Conservation (phyloP, 1,140 invertebrate species). For the Ganaspis sp. region DNA sequence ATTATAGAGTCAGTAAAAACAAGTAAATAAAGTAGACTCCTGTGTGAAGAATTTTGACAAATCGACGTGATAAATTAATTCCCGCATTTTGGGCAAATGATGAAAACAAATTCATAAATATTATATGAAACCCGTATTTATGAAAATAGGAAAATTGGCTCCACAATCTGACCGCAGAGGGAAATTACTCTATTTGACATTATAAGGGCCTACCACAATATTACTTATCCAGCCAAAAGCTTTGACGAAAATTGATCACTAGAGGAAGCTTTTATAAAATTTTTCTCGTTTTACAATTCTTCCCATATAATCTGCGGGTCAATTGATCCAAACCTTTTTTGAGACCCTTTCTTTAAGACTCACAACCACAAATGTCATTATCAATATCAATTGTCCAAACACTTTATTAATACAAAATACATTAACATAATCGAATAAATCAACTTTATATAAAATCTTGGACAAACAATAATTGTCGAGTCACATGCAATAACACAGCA, state of each 20-base stretch:
- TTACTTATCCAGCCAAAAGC: not conserved
- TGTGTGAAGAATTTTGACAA: too few species aligned
- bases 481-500: too few species aligned
- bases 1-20: too few species aligned
- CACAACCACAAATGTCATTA: not conserved
- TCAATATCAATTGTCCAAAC: too few species aligned
- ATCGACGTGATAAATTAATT: not conserved
- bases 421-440: too few species aligned
- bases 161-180: not conserved
- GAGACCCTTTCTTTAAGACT: not conserved
- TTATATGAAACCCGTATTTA: constrained; percentile 6
- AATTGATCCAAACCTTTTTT: not conserved
- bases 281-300: not conserved
- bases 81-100: constrained; percentile 1
- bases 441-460: too few species aligned
- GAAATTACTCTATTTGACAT: not conserved
- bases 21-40: too few species aligned
- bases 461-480: too few species aligned
- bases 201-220: constrained; percentile 8
- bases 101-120: not conserved
- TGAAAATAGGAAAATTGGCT: not conserved
- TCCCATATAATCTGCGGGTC: constrained; percentile 21
- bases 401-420: too few species aligned
- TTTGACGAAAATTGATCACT: constrained; percentile 21
- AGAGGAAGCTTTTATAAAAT: not conserved